These are phyloP conservation scores for Apteryx owenii DNA, from an alignment of 2,113 vertebrate species.

Conservation along the genomic window DNA sequence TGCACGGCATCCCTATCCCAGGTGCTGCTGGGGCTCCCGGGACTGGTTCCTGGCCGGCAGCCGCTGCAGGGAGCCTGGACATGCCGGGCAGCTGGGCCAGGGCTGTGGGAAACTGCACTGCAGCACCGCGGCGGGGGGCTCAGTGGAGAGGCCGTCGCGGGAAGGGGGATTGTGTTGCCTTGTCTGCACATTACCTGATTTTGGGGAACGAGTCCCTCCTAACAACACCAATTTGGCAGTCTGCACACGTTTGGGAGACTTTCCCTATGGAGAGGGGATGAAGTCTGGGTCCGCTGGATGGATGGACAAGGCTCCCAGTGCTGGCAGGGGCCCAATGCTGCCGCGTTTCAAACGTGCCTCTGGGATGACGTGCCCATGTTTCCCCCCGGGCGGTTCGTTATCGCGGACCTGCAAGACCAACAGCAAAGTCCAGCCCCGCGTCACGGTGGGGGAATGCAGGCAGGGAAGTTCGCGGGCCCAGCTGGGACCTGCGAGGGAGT, in stretches of 20 bases:
- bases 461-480: not conserved
- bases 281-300: not conserved
- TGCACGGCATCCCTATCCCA: not conserved
- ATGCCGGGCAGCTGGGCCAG: not conserved
- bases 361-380: not conserved
- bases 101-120: not conserved
- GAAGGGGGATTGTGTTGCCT: not conserved
- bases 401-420: fast-evolving
- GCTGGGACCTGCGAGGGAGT: not conserved
- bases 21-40: not conserved
- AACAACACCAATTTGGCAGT: not conserved
- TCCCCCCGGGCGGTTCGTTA: not conserved
- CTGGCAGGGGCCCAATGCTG: not conserved
- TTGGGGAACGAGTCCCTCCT: not conserved
- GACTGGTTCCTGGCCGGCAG: not conserved
- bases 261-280: not conserved
- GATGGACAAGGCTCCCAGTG: not conserved
- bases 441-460: fast-evolving
- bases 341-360: fast-evolving
- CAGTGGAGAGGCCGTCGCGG: not conserved
- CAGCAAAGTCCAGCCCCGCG: not conserved
- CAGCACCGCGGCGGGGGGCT: not conserved
- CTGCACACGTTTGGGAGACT: not conserved
- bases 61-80: no score
- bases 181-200: conserved; percentile 24